A percentile compares a stretch with the other conserved stretches of the same genome.
Conservation (phyloP, 2,797 vertebrate species). For the Muscicapa comitata region DNA sequence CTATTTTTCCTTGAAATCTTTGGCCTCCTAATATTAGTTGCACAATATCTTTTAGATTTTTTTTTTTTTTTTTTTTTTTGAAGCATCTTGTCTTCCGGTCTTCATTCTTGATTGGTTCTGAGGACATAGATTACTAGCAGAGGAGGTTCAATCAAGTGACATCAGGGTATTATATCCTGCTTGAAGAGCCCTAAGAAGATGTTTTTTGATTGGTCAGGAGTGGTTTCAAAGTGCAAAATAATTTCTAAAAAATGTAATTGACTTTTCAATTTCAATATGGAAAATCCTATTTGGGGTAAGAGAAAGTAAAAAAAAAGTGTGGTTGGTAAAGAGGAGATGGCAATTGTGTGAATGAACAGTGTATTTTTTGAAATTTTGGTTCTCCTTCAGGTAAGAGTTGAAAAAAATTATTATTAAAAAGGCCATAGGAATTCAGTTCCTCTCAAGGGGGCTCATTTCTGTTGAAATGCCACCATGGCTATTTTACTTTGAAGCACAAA, state of each 20-base stretch:
- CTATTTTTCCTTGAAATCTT: background rate
- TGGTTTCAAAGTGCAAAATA: background rate
- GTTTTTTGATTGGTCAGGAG: background rate
- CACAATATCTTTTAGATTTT: background rate
- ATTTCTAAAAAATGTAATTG: background rate
- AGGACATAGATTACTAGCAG: background rate
- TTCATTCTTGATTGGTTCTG: background rate
- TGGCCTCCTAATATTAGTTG: background rate
- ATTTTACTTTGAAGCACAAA: background rate
- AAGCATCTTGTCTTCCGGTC: background rate
- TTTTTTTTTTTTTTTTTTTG: no score
- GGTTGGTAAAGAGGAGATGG: background rate
- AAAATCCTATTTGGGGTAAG: background rate
- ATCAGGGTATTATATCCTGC: background rate
- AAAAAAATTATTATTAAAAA: background rate
- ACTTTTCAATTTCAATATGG: background rate
- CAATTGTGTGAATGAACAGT: fast-evolving
- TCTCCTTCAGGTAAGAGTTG: background rate
- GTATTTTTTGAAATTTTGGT: background rate
- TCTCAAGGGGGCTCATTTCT: background rate
- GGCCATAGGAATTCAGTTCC: background rate
- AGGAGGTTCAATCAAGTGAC: background rate
- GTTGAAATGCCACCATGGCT: background rate
- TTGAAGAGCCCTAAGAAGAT: background rate
- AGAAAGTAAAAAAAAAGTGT: background rate